Percentiles rank a stretch among this genome's conserved stretches.
Conservation (phyloP, 2,797 vertebrate species). For the Takifugu ocellatus region DNA sequence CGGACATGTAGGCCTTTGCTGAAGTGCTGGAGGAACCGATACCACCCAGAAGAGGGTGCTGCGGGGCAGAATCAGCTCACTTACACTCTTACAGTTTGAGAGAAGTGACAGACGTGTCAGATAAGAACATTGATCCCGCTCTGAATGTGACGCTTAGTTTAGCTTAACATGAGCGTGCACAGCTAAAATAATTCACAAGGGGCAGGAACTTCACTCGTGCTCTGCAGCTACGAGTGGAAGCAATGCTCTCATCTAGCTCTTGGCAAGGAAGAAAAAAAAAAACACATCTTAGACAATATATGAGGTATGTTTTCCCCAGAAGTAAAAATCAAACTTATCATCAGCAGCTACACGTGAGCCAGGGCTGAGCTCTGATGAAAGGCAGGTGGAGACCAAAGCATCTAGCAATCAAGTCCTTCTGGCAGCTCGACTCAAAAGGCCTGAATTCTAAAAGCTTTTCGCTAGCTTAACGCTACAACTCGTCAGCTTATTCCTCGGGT, state of each 20-base stretch:
- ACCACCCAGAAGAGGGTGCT: too few species aligned
- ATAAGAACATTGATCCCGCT: not conserved
- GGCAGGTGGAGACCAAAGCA: constrained; percentile 26
- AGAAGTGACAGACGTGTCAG: not conserved
- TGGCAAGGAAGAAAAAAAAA: not conserved
- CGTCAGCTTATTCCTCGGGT: constrained; percentile 6
- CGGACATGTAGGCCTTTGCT: too few species aligned
- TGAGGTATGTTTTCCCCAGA: constrained; percentile 3
- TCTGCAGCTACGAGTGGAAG: not conserved
- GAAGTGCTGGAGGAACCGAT: too few species aligned
- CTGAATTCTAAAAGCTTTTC: constrained; percentile 31
- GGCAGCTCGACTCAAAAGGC: constrained; percentile 9
- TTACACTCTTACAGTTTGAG: not conserved
- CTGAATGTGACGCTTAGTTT: not conserved
- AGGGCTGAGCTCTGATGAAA: constrained; percentile 27
- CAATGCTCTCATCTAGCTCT: not conserved
- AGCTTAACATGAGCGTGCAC: too few species aligned
- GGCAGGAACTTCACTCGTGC: not conserved
- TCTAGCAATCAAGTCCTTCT: not conserved
- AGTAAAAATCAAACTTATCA: constrained; percentile 4
- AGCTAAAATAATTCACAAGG: too few species aligned
- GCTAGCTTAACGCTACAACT: constrained; percentile 25
- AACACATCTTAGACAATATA: not conserved
- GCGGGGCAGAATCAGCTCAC: not conserved
- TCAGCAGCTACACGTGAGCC: not conserved